Conservation (phyloP, 2,888 invertebrate genomes). For the Apodemia hepburni region DNA sequence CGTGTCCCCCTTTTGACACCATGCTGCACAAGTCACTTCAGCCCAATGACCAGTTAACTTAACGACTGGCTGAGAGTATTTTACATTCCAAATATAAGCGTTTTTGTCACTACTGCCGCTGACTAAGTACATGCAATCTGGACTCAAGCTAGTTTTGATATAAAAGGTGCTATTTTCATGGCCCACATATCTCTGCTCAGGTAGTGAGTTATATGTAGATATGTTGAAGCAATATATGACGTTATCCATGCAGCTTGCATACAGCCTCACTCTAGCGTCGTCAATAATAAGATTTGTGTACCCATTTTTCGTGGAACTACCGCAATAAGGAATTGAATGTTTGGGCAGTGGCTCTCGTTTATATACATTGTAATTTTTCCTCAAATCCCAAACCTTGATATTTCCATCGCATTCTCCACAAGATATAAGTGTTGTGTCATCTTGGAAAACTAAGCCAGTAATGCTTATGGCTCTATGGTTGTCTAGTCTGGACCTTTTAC, state of each 20-base stretch:
- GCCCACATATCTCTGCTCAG: constrained; percentile 84
- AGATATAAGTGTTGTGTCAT: constrained; percentile 88
- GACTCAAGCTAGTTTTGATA: constrained; percentile 90
- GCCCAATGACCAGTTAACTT: constrained; percentile 88
- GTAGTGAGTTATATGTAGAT: constrained; percentile 82
- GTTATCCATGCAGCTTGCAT: constrained; percentile 93
- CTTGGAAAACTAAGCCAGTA: constrained; percentile 91
- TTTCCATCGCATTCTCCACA: constrained; percentile 93
- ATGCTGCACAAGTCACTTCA: constrained; percentile 94
- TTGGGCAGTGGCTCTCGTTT: constrained; percentile 86
- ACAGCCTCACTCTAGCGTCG: constrained; percentile 83
- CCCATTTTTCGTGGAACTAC: constrained; percentile 84
- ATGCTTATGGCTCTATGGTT: constrained; percentile 85
- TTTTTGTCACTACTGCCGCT: constrained; percentile 94
- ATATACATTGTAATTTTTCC: constrained; percentile 87
- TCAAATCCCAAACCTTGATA: constrained; percentile 93
- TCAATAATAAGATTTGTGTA: constrained; percentile 90
- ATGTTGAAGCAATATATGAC: constrained; percentile 92
- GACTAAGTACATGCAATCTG: constrained; percentile 89
- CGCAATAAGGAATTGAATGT: constrained; percentile 86
- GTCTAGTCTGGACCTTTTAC: constrained; percentile 66
- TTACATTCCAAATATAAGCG: constrained; percentile 92
- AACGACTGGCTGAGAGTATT: constrained; percentile 82
- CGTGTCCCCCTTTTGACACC: constrained; percentile 82
- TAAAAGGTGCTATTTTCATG: constrained; percentile 91